phyloP scores from a whole-genome alignment of 2,888 invertebrate species.

The Cistogaster globosa region DNA sequence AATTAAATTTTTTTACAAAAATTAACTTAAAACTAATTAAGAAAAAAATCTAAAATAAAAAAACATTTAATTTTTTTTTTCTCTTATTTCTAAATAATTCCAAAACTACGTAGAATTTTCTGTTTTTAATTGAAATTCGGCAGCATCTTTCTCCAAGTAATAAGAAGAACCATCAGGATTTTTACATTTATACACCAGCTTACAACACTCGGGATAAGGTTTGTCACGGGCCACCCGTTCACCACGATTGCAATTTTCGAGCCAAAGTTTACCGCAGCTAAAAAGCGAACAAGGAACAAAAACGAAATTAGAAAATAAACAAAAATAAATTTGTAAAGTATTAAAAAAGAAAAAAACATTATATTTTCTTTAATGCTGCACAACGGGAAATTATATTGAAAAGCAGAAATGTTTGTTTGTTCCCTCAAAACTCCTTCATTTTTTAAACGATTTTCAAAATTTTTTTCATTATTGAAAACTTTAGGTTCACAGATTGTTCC shows the following conservation, averaged over 20 bases:
- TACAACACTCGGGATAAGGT: slow-evolving; percentile 80
- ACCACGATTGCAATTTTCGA: slow-evolving; percentile 80
- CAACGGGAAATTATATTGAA: no score
- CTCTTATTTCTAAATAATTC: background rate
- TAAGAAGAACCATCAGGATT: slow-evolving; percentile 76
- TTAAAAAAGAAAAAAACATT: no score
- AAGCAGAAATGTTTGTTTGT: no score
- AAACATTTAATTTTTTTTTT: background rate
- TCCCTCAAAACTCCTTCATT: no score
- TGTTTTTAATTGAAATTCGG: slow-evolving; percentile 62
- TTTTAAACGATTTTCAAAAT: no score
- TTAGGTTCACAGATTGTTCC: no score
- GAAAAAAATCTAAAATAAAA: background rate
- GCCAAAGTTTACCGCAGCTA: slow-evolving; percentile 79
- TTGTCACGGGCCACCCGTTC: slow-evolving; percentile 78
- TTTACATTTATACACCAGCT: slow-evolving; percentile 80
- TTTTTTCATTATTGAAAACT: no score
- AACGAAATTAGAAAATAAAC: background rate
- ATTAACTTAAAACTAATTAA: slow-evolving; percentile 25
- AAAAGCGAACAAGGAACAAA: slow-evolving; percentile 24
- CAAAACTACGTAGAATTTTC: slow-evolving; percentile 72
- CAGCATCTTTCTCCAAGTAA: slow-evolving; percentile 77
- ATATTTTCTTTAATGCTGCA: no score
- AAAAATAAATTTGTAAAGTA: no score
- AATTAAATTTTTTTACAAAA: slow-evolving; percentile 43